A percentile compares a stretch with the other conserved stretches of the same genome.
Conservation (phyloP, 1,140 invertebrate genomes). For the Potamilus streckersoni region DNA sequence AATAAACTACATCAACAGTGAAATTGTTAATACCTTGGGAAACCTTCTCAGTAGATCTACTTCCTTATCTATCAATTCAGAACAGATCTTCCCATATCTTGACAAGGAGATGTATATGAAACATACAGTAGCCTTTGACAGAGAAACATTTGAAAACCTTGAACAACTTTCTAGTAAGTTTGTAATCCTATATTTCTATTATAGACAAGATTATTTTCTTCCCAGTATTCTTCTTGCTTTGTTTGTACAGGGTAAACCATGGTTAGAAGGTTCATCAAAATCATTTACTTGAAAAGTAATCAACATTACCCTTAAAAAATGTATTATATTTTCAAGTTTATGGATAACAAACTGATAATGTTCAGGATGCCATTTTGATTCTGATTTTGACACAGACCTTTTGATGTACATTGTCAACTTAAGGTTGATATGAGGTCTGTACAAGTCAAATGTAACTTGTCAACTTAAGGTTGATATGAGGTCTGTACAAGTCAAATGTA, state of each 20-base stretch:
- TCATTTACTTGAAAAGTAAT: not conserved
- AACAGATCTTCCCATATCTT: slow-evolving; percentile 78
- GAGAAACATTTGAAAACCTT: slow-evolving; percentile 72
- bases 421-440: no score
- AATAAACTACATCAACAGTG: slow-evolving; percentile 84
- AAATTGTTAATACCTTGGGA: slow-evolving; percentile 92
- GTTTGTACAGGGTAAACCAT: not conserved
- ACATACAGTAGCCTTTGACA: slow-evolving; percentile 68
- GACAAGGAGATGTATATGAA: slow-evolving; percentile 67
- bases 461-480: no score
- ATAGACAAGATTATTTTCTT: not conserved
- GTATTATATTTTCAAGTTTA: not conserved
- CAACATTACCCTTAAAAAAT: not conserved
- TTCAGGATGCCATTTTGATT: no score
- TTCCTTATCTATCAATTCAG: slow-evolving; percentile 82
- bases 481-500: no score
- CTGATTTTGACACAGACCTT: no score
- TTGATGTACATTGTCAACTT: no score
- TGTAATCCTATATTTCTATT: slow-evolving; percentile 1
- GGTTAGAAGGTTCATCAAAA: not conserved
- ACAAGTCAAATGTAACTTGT: no score
- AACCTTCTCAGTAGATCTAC: slow-evolving; percentile 89
- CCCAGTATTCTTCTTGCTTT: not conserved
- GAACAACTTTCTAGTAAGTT: slow-evolving; percentile 73
- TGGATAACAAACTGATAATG: no score